phyloP scores from a whole-genome alignment of 2,113 vertebrate genomes.

The Eclectus roratus region DNA sequence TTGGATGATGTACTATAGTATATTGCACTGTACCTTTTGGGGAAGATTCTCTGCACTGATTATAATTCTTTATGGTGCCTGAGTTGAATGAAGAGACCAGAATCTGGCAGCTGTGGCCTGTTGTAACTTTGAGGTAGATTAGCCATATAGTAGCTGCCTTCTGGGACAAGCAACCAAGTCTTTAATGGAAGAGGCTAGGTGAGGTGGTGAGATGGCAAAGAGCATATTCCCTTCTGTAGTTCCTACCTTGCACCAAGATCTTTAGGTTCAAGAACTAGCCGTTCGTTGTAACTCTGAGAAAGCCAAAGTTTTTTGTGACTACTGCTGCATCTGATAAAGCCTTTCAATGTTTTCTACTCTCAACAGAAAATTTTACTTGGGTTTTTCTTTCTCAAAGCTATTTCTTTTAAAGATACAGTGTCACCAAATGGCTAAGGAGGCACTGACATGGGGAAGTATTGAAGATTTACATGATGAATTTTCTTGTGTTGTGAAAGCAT shows the following conservation, averaged over 20 bases:
- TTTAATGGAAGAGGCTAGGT: neutral
- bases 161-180: neutral
- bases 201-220: neutral
- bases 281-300: neutral
- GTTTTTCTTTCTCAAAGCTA: neutral
- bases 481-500: neutral
- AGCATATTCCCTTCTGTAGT: neutral
- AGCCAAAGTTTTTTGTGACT: neutral
- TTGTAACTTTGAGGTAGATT: neutral
- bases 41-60: neutral
- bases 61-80: neutral
- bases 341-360: neutral
- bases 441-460: neutral
- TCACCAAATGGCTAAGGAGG: neutral
- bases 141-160: neutral
- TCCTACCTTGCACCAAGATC: neutral
- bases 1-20: neutral
- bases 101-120: neutral
- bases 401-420: neutral
- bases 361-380: neutral
- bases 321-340: neutral
- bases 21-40: neutral
- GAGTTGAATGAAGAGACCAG: neutral
- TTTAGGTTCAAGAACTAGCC: neutral
- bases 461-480: neutral